phyloP scores from a whole-genome alignment of 1,140 invertebrate species.

The Magallana gigas region DNA sequence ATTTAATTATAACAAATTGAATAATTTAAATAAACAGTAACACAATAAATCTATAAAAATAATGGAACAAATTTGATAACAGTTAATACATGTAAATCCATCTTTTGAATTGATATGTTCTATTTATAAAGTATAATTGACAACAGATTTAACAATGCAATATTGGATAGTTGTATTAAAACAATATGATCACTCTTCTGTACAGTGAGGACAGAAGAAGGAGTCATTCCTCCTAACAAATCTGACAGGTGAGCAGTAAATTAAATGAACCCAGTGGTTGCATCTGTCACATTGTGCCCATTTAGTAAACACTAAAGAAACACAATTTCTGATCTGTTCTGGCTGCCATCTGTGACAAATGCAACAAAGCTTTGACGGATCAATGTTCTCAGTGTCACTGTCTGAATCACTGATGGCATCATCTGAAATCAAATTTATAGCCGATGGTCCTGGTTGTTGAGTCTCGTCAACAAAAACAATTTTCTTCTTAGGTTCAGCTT shows the following conservation, averaged over 20 bases:
- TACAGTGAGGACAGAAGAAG: slow-evolving; percentile 41
- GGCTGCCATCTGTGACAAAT: slow-evolving; percentile 38
- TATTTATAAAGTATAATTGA: too few relatives aligned
- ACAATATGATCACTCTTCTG: too few relatives aligned
- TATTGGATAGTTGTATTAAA: too few relatives aligned
- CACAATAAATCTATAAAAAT: too few relatives aligned
- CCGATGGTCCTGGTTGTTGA: neutral
- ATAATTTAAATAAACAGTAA: too few relatives aligned
- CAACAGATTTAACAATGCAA: too few relatives aligned
- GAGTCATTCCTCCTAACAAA: slow-evolving; percentile 28
- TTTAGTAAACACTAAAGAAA: slow-evolving; percentile 26
- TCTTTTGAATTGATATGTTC: too few relatives aligned
- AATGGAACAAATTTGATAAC: too few relatives aligned
- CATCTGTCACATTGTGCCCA: slow-evolving; percentile 49
- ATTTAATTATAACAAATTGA: too few relatives aligned
- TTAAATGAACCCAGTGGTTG: slow-evolving; percentile 48
- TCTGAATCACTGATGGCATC: slow-evolving; percentile 39
- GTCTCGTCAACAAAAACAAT: too few relatives aligned
- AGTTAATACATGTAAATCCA: too few relatives aligned
- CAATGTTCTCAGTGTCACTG: neutral
- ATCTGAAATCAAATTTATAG: neutral
- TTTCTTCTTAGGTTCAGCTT: neutral
- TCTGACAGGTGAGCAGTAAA: slow-evolving; percentile 33
- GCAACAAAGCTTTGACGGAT: slow-evolving; percentile 37
- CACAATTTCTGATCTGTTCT: neutral